A percentile compares a stretch with the other conserved stretches of the same genome.
phyloP scores from a whole-genome alignment of 1,140 invertebrate genomes.

The Bursaphelenchus mucronatus region DNA sequence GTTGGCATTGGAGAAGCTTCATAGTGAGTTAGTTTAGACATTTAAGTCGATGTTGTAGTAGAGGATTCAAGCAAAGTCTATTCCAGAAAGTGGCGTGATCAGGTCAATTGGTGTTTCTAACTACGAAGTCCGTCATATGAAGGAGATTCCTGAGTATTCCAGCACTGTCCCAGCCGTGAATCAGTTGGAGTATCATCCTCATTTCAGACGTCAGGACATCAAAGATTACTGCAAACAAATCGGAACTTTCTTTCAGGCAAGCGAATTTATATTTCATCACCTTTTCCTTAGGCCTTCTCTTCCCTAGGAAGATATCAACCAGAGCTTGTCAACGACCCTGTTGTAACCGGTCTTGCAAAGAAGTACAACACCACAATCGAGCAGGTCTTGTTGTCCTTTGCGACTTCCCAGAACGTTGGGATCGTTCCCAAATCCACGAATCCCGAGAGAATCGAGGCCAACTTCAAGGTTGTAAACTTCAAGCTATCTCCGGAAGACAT shows the following conservation, averaged over 20 bases:
- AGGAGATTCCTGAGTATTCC: slow-evolving; percentile 68
- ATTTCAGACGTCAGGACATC: slow-evolving; percentile 60
- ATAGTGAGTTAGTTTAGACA: slow-evolving; percentile 12
- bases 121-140: slow-evolving; percentile 71
- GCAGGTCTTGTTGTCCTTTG: slow-evolving; percentile 47
- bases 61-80: neutral
- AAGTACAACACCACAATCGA: slow-evolving; percentile 40
- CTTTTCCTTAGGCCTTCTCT: slow-evolving; percentile 57
- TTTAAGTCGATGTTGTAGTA: neutral
- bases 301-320: slow-evolving; percentile 60
- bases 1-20: slow-evolving; percentile 33
- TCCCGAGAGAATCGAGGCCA: slow-evolving; percentile 39
- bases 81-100: slow-evolving; percentile 61
- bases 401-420: slow-evolving; percentile 39
- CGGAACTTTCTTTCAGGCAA: slow-evolving; percentile 62
- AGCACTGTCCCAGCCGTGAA: slow-evolving; percentile 72
- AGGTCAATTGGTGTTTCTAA: slow-evolving; percentile 78
- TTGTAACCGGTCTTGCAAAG: slow-evolving; percentile 40
- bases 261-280: slow-evolving; percentile 11
- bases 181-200: slow-evolving; percentile 66
- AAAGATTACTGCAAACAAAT: slow-evolving; percentile 61
- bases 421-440: slow-evolving; percentile 52
- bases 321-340: slow-evolving; percentile 40
- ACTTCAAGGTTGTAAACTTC: slow-evolving; percentile 35
- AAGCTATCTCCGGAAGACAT: slow-evolving; percentile 25